Base-by-base conservation (phyloP, 2,113 vertebrate species). In the Phrynocephalus versicolor region DNA sequence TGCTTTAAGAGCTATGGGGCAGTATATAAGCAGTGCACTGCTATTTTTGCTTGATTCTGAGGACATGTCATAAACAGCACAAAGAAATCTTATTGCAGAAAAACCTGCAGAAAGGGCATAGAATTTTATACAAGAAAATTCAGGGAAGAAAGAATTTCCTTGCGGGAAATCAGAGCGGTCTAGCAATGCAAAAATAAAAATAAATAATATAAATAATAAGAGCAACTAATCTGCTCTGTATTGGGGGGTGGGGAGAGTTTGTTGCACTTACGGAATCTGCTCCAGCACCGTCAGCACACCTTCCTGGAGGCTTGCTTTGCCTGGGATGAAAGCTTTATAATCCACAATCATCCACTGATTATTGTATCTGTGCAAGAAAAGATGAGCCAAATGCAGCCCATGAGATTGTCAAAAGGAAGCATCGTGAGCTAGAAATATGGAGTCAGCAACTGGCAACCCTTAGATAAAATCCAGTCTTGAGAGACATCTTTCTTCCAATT, bases 321-420 rank as follows among this genome's bases (percentile, higher is more conserved):
- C 96, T 0, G 97, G 97, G 0, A 87, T 85, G 21, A 99, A 99
- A 6, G 85, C 89, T 0, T 98, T 98, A 81, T 98, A 99, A 90
- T 99, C 96, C 89, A 99, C 97, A 78, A 99, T 96, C 98, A 99
- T 99, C 98, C 98, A 99, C 93, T 99, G 98, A 94, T 99, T 99
- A 93, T 99, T 99, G 89, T 99, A 99, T 85, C 98, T 99, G 93
- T 37, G 87, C 25, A 21, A 33, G 0, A 1, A 85, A 84, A 87
- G 80, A 51, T 83, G 6, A 37, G 6, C 6, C 14, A 10, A 60
- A 23, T n/a, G 12, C 13, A 69, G 65, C 27, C 12, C 19, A 25
- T 7, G 62, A 25, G 25, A 25, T 6, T 64, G 19, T 19, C 21
- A 5, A 18, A 64, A 6, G 33, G 57, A 79, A 79, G 16, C 10